Evolutionary conservation across 2,797 vertebrate genomes (phyloP).

Genomic region (Champsocephalus gunnari): DNA sequence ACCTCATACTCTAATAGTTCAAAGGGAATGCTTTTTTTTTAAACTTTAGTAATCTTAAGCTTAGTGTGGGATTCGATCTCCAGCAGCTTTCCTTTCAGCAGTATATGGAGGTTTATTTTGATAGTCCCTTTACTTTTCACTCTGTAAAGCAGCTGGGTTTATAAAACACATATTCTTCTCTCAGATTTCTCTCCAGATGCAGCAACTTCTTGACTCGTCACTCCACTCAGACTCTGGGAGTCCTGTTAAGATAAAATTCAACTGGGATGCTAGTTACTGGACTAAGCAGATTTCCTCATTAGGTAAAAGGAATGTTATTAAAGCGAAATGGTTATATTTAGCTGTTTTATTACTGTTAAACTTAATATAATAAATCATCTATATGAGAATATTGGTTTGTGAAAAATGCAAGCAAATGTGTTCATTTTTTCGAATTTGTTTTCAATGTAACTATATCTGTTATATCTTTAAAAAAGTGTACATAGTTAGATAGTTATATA

Average conservation of each 20-base stretch:
- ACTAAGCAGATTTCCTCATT: constrained; percentile 94
- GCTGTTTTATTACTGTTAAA: constrained; percentile 1
- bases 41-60: background rate
- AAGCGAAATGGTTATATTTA: background rate
- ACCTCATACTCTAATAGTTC: background rate
- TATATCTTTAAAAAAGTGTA: too few relatives aligned
- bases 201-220: constrained; percentile 91
- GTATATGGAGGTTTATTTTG: background rate
- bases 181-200: constrained; percentile 98
- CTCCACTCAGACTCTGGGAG: constrained; percentile 86
- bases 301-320: constrained; percentile 79
- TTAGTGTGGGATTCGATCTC: background rate
- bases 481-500: too few relatives aligned
- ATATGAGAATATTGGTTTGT: background rate
- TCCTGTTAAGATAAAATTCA: constrained; percentile 94
- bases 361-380: background rate
- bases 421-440: background rate
- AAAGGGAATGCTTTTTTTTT: background rate
- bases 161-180: constrained; percentile 21
- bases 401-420: background rate
- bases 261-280: constrained; percentile 98
- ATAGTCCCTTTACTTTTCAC: background rate
- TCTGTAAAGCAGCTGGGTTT: background rate
- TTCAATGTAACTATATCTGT: background rate
- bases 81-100: background rate